These are phyloP conservation scores for Cheilosia scutellata DNA, from an alignment of 2,888 invertebrate species.

Conservation along the genomic window DNA sequence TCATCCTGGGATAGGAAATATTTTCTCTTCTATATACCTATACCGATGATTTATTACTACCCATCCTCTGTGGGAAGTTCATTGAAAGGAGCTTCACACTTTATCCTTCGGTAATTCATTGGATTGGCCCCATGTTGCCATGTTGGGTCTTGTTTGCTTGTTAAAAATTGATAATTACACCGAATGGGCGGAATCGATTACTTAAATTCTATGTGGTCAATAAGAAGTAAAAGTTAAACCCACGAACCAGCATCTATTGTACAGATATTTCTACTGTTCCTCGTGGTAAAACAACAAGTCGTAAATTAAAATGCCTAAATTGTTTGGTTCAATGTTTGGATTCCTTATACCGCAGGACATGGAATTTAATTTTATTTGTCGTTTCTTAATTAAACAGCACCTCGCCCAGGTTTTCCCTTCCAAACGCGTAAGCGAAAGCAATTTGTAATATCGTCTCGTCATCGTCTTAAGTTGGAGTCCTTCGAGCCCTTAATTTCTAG, in stretches of 20 bases:
- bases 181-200: not conserved
- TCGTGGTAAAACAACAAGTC: not conserved
- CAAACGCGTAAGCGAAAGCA: not conserved
- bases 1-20: constrained; percentile 7
- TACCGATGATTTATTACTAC: constrained; percentile 12
- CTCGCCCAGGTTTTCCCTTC: too few relatives aligned
- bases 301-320: constrained; percentile 9
- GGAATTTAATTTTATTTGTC: constrained; percentile 14
- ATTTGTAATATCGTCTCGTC: not conserved
- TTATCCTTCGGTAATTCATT: not conserved
- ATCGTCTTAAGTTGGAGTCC: too few relatives aligned
- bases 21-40: constrained; percentile 5
- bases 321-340: not conserved
- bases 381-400: not conserved
- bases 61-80: not conserved
- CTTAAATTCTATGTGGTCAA: too few relatives aligned
- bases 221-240: not conserved
- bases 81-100: constrained; percentile 2
- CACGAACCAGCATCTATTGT: too few relatives aligned
- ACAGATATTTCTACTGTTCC: too few relatives aligned
- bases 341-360: not conserved
- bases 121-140: not conserved
- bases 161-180: constrained; percentile 7
- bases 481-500: not conserved
- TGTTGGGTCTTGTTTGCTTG: not conserved